phyloP scores from a whole-genome alignment of 37 sponge, comb jelly and placozoan species.

The Eunapius fragilis region DNA sequence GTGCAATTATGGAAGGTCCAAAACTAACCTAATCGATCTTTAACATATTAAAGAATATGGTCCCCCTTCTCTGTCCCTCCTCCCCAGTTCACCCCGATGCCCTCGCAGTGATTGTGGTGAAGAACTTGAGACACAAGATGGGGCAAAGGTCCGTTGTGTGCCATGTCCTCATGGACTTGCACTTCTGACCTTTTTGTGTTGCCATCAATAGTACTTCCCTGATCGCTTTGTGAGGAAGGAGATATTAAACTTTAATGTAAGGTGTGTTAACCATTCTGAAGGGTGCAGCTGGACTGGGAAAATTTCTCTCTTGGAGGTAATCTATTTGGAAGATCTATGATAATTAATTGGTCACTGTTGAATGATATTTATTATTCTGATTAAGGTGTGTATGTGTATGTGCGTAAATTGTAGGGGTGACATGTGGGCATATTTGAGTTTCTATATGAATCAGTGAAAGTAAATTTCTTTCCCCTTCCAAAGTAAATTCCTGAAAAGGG shows the following conservation, averaged over 20 bases:
- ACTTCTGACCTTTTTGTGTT: not conserved
- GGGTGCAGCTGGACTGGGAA: conserved; percentile 62
- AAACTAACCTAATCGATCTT: too few relatives aligned
- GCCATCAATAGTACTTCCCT: conserved; percentile 53
- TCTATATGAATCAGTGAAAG: too few relatives aligned
- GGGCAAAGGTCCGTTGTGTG: conserved; percentile 1
- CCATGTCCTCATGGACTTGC: not conserved
- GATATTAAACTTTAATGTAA: conserved; percentile 16
- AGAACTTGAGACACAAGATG: conserved; percentile 25
- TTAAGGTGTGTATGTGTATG: too few relatives aligned
- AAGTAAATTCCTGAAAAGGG: too few relatives aligned
- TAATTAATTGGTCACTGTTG: too few relatives aligned
- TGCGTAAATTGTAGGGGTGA: too few relatives aligned
- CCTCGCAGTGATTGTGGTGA: conserved; percentile 34
- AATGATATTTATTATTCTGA: too few relatives aligned
- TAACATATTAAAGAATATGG: too few relatives aligned
- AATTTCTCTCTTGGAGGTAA: conserved; percentile 2
- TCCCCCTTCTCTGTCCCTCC: too few relatives aligned
- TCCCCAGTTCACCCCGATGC: not conserved
- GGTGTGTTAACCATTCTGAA: conserved; percentile 5
- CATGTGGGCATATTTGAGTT: too few relatives aligned
- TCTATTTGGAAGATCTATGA: not conserved
- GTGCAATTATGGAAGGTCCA: too few relatives aligned
- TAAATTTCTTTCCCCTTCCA: too few relatives aligned
- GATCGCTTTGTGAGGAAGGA: conserved; percentile 66